Conservation (phyloP, 2,888 invertebrate species). For the Apamea anceps region DNA sequence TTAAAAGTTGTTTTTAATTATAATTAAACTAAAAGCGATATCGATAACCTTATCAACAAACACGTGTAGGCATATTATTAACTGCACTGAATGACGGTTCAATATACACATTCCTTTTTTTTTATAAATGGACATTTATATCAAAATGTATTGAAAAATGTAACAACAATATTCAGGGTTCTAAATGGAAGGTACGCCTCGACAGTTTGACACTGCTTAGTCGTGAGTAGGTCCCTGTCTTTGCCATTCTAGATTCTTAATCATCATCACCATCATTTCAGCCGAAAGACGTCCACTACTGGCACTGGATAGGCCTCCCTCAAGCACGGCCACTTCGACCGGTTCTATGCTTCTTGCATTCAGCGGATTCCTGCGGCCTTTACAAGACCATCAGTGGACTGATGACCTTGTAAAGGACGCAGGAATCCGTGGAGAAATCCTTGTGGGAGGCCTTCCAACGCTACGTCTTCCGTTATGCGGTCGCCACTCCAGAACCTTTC, state of each 20-base stretch:
- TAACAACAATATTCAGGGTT: neutral
- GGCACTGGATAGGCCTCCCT: too few relatives aligned
- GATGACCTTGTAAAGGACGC: too few relatives aligned
- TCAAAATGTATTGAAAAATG: neutral
- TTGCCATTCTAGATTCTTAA: neutral
- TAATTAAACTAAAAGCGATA: conserved; percentile 19
- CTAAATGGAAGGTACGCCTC: neutral
- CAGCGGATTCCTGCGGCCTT: too few relatives aligned
- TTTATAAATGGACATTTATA: neutral
- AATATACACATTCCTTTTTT: neutral
- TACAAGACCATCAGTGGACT: too few relatives aligned
- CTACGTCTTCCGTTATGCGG: too few relatives aligned
- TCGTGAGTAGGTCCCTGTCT: neutral
- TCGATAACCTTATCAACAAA: neutral
- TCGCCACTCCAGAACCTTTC: too few relatives aligned
- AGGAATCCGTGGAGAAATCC: too few relatives aligned
- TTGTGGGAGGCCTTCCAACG: too few relatives aligned
- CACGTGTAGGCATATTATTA: conserved; percentile 35
- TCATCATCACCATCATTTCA: too few relatives aligned
- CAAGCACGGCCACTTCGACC: too few relatives aligned
- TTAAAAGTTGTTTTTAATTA: conserved; percentile 12
- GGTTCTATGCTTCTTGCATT: too few relatives aligned
- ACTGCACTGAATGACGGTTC: neutral
- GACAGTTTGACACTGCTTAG: neutral
- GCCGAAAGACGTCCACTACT: too few relatives aligned